phyloP scores from a whole-genome alignment of 2,797 vertebrate species.

The Heteromormyrus szaboi region DNA sequence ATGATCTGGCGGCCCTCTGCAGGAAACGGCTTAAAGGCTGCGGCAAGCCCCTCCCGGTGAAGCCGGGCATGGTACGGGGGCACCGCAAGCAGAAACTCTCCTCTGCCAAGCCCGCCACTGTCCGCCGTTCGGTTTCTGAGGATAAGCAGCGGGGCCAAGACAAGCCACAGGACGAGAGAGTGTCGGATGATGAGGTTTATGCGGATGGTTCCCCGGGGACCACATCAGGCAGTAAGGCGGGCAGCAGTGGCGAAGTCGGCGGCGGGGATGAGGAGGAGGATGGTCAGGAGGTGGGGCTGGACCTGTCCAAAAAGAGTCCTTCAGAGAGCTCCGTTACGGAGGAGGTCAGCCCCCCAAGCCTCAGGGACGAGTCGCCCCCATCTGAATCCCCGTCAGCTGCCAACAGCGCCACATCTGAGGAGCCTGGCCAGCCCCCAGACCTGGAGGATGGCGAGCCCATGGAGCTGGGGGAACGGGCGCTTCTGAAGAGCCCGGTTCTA shows the following conservation, averaged over 20 bases:
- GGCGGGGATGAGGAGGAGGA: constrained; percentile 60
- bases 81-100: constrained; percentile 81
- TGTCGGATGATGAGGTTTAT: constrained; percentile 83
- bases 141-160: constrained; percentile 51
- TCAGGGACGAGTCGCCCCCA: constrained; percentile 78
- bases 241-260: constrained; percentile 71
- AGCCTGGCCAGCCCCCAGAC: constrained; percentile 61
- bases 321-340: constrained; percentile 72
- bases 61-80: constrained; percentile 61
- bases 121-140: constrained; percentile 66
- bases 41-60: constrained; percentile 71
- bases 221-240: constrained; percentile 55
- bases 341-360: constrained; percentile 77
- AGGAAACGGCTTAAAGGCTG: constrained; percentile 88
- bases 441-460: constrained; percentile 70
- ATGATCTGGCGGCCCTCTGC: constrained; percentile 90
- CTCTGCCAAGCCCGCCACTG: constrained; percentile 71
- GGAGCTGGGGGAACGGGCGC: constrained; percentile 61
- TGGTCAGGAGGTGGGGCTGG: constrained; percentile 81
- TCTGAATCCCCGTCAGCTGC: constrained; percentile 81
- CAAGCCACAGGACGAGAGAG: constrained; percentile 68
- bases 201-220: constrained; percentile 65
- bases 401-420: constrained; percentile 89
- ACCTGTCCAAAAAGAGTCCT: constrained; percentile 89
- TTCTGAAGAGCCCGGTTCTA: constrained; percentile 57